A percentile compares a stretch with the other conserved stretches of the same genome.
Evolutionary conservation across 2,888 invertebrate species (phyloP).

Genomic region (Pammene aurita): DNA sequence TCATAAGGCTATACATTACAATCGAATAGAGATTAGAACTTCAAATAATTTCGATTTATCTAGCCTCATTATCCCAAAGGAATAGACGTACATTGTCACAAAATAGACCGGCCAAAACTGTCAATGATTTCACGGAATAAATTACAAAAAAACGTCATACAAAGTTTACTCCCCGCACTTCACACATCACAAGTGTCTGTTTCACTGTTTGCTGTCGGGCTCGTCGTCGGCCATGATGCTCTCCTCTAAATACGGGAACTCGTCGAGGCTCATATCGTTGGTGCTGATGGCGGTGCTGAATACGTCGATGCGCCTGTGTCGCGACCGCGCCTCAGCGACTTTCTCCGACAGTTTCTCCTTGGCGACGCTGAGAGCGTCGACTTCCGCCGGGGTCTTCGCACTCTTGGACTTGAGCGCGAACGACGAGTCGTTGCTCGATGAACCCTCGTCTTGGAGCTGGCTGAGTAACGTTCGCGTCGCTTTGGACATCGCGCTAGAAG

Average conservation of each 20-base stretch:
- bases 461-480: slow-evolving; percentile 78
- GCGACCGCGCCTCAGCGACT: slow-evolving; percentile 72
- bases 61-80: slow-evolving; percentile 47
- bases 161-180: slow-evolving; percentile 52
- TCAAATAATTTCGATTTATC: slow-evolving; percentile 19
- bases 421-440: slow-evolving; percentile 80
- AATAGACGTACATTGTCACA: slow-evolving; percentile 47
- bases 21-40: slow-evolving; percentile 19
- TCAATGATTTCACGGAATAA: slow-evolving; percentile 37
- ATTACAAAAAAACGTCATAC: slow-evolving; percentile 48
- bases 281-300: slow-evolving; percentile 81
- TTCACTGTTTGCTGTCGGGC: slow-evolving; percentile 63
- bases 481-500: slow-evolving; percentile 68
- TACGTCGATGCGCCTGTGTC: slow-evolving; percentile 77
- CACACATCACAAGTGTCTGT: slow-evolving; percentile 59
- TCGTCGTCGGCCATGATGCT: slow-evolving; percentile 77
- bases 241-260: slow-evolving; percentile 80
- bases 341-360: slow-evolving; percentile 75
- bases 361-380: slow-evolving; percentile 72
- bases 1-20: neutral
- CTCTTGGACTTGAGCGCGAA: slow-evolving; percentile 71
- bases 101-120: slow-evolving; percentile 47
- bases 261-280: slow-evolving; percentile 80
- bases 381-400: slow-evolving; percentile 65
- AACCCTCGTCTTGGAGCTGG: slow-evolving; percentile 81